These are phyloP conservation scores for Xerus rutilus DNA, from an alignment of 2,797 vertebrate species.

Conservation along the genomic window DNA sequence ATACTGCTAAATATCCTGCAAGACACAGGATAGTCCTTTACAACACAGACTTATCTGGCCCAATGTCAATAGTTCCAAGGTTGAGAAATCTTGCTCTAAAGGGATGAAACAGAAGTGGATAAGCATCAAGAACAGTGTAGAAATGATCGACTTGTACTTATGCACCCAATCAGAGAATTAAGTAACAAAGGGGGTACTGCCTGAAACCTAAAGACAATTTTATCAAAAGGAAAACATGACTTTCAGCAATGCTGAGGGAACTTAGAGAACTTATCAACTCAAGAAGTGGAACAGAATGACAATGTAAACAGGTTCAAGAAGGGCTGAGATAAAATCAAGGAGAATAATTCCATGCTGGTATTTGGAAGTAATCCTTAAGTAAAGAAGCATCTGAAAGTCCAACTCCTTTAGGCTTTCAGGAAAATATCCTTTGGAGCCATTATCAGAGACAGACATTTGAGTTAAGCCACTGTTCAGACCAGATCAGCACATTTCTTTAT, in stretches of 20 bases:
- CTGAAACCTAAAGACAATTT: constrained; percentile 67
- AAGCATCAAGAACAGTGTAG: constrained; percentile 45
- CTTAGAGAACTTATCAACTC: constrained; percentile 61
- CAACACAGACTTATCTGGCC: neutral
- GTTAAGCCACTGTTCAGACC: constrained; percentile 37
- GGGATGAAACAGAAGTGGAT: constrained; percentile 32
- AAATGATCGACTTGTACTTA: constrained; percentile 58
- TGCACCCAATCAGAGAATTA: constrained; percentile 33
- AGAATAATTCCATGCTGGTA: constrained; percentile 60
- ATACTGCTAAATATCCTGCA: constrained; percentile 43
- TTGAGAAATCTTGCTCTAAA: constrained; percentile 58
- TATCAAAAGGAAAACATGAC: constrained; percentile 61
- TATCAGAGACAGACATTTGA: constrained; percentile 51
- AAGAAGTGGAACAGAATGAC: constrained; percentile 64
- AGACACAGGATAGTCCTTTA: constrained; percentile 4
- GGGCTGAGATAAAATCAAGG: constrained; percentile 65
- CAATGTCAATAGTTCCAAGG: constrained; percentile 51
- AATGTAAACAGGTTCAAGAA: constrained; percentile 73
- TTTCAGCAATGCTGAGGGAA: constrained; percentile 55
- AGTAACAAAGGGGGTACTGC: constrained; percentile 42
- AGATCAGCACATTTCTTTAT: constrained; percentile 58
- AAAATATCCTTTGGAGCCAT: constrained; percentile 56
- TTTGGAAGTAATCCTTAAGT: constrained; percentile 69
- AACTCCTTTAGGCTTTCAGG: constrained; percentile 50
- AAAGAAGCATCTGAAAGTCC: constrained; percentile 65